Evolutionary conservation across 2,113 vertebrate genomes (phyloP), one percentile per base, ranked within the genome.

Genomic region (Sceloporus tristichus): DNA sequence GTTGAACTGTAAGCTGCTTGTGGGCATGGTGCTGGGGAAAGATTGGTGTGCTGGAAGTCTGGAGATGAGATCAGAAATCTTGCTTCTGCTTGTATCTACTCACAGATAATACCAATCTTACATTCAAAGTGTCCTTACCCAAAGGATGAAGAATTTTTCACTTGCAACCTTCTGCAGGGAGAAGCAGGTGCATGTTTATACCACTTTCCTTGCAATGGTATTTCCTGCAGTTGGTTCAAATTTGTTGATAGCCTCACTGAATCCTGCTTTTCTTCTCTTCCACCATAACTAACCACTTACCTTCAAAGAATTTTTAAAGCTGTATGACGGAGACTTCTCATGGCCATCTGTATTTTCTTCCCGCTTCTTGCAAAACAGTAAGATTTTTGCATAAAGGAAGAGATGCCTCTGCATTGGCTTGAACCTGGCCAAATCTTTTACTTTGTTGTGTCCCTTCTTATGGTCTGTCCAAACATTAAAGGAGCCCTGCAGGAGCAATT

Each of bases 371-470:
- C 98, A 99, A 94, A 99, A 99, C 78, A 99, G 96, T 0, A 99
- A 94, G 91, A 98, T 98, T 93, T 97, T 98, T 84, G 98, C 95
- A 18, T 99, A 99, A 1, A 99, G 97, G 91, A 99, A 99, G 59
- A 99, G 97, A 82, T 99, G 98, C 73, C 98, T 97, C 92, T 99
- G 98, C 98, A 98, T 99, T 1, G 98, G 98, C 92, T 99, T 99
- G 90, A 99, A 99, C 78, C 98, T 95, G 2, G 98, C 98, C 94
- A 99, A 95, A 93, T 99, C 98, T 95, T 98, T 99, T 90, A 99
- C 98, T 95, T 99, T 99, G 94, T 97, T 98, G 92, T 99, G 98
- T 16, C 98, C 98, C 89, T 96, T 98, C 91, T 98, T 99, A 95
- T 98, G 98, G 86, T 98, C 97, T 0, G 98, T 98, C 98, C 98